These are phyloP conservation scores for Albula glossodonta DNA, from an alignment of 2,113 vertebrate genomes.

Conservation along the genomic window DNA sequence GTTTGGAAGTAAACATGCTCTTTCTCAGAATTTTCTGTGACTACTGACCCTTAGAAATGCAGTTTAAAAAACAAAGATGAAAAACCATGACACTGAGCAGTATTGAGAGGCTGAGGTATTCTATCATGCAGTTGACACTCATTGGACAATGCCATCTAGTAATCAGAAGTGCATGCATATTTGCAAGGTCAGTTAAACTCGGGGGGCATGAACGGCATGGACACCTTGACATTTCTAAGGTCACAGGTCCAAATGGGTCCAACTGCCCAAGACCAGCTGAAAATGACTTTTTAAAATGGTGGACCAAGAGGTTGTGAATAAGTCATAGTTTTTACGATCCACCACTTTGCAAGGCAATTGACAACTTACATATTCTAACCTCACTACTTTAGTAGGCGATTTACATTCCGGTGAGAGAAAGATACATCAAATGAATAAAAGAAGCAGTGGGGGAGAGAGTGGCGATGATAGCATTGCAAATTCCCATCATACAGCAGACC, in stretches of 20 bases:
- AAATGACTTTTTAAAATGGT: background rate
- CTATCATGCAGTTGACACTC: background rate
- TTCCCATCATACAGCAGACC: conserved; percentile 16
- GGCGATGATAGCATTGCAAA: conserved; percentile 32
- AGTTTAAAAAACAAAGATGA: background rate
- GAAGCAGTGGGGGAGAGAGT: conserved; percentile 12
- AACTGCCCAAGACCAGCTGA: background rate
- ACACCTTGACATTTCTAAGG: background rate
- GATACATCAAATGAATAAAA: conserved; percentile 29
- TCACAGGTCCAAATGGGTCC: conserved; percentile 7
- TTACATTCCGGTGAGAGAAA: conserved; percentile 19
- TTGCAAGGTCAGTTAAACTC: background rate
- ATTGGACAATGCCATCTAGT: background rate
- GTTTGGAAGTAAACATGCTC: conserved; percentile 25
- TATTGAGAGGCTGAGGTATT: background rate
- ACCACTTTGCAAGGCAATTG: conserved; percentile 7
- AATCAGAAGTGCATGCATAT: background rate
- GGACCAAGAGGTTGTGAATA: conserved; percentile 7
- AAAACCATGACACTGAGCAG: background rate
- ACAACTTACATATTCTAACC: conserved; percentile 15
- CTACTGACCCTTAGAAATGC: background rate
- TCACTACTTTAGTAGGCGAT: conserved; percentile 17
- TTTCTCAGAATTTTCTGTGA: background rate
- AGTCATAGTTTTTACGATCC: background rate
- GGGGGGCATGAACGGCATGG: background rate